Evolutionary conservation across 2,888 invertebrate species (phyloP).

Genomic region (Vannuccia rotundouncinata): DNA sequence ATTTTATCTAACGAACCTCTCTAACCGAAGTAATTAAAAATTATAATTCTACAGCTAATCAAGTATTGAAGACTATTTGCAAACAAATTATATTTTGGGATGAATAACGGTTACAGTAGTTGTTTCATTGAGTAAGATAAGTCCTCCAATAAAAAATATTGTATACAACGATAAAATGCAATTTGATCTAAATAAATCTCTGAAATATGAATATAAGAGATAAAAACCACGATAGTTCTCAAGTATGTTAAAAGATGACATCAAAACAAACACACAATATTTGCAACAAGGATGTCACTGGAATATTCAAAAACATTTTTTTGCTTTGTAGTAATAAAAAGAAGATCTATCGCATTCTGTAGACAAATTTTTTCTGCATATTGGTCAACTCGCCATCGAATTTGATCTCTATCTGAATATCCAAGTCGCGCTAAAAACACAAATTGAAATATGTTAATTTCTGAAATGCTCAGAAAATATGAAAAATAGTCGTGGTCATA

Average conservation of each 20-base stretch:
- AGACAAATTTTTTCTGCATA: slow-evolving; percentile 54
- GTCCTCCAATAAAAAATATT: neutral
- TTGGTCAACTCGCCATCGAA: slow-evolving; percentile 66
- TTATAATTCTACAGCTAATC: no score
- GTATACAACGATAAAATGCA: neutral
- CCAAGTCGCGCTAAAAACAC: slow-evolving; percentile 74
- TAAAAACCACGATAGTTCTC: neutral
- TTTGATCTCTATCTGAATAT: slow-evolving; percentile 83
- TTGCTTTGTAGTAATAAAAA: neutral
- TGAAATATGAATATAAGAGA: neutral
- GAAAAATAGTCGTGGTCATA: no score
- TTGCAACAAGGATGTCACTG: neutral
- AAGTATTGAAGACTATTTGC: no score
- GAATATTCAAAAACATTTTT: neutral
- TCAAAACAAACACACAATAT: neutral
- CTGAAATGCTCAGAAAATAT: no score
- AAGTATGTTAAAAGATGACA: neutral
- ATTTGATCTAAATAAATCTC: neutral
- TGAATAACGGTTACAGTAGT: neutral
- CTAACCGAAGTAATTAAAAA: no score
- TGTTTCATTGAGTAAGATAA: neutral
- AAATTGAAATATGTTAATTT: no score
- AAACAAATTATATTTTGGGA: neutral
- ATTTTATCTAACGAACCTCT: no score
- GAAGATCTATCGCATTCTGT: slow-evolving; percentile 58